These are phyloP conservation scores for Tiliacea citrago DNA, from an alignment of 2,888 invertebrate species.

Conservation along the genomic window DNA sequence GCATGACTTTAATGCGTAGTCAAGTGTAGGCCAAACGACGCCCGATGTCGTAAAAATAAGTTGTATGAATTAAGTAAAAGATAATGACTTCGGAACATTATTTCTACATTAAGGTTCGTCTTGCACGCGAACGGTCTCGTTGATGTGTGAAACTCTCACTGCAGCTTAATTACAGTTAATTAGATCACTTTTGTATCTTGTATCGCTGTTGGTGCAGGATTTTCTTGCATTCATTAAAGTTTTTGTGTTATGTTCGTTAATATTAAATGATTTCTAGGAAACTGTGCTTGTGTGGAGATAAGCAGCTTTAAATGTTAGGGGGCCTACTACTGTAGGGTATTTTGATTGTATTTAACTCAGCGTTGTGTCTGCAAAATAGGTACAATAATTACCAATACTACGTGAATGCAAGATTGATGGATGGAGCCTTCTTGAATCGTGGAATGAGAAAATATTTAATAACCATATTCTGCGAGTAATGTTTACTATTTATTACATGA, in stretches of 20 bases:
- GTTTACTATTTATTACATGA: constrained; percentile 58
- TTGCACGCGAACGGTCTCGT: constrained; percentile 76
- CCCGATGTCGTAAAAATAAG: constrained; percentile 75
- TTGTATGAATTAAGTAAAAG: constrained; percentile 84
- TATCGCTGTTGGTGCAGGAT: constrained; percentile 59
- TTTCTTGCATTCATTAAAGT: constrained; percentile 57
- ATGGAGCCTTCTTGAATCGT: constrained; percentile 21
- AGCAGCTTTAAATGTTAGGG: neutral
- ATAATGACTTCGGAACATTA: constrained; percentile 86
- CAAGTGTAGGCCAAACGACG: constrained; percentile 62
- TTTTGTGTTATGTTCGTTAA: constrained; percentile 53
- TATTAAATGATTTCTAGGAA: constrained; percentile 38
- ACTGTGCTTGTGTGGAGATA: constrained; percentile 9
- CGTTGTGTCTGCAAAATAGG: neutral
- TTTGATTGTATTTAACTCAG: constrained; percentile 1
- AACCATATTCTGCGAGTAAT: constrained; percentile 50
- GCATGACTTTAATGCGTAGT: constrained; percentile 56
- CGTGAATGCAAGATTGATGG: constrained; percentile 17
- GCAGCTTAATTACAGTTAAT: constrained; percentile 73
- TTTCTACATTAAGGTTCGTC: constrained; percentile 83
- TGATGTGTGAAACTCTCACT: constrained; percentile 75
- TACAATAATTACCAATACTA: constrained; percentile 4
- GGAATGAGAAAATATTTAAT: constrained; percentile 50
- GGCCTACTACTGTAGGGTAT: neutral
- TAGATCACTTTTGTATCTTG: constrained; percentile 67